Evolutionary conservation across 2,888 invertebrate species (phyloP), one percentile per base, ranked within the genome.

Genomic region (Drosophila anomalata): DNA sequence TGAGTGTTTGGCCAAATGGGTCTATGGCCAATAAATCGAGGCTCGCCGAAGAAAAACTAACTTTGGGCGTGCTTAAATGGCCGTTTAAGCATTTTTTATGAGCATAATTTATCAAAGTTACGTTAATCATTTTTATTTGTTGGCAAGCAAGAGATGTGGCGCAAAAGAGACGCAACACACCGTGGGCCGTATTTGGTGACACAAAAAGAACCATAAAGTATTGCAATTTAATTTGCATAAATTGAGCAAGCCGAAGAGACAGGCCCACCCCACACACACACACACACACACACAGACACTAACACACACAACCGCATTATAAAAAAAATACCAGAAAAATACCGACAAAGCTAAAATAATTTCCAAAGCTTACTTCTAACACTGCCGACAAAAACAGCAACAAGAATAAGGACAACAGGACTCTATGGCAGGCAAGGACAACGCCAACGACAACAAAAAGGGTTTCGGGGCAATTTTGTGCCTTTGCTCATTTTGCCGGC

Each of bases 191-290:
- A 31, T 67, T 48, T 31, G 62, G 79, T 79, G 85, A 81, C 82
- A 81, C 61, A 72, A 70, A 71, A 66, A 63, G 68, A 51, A 62
- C 67, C 63, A 76, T 78, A 82, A 83, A 83, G 85, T 76, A 83
- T 85, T 85, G 86, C 82, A 85, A 83, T 83, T 83, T 83, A 85
- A 85, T 83, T 83, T 83, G 86, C 82, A 83, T 83, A 83, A 83
- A 83, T 83, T 83, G 82, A 76, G 82, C 74, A 59, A 73, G 73
- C 72, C 61, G 63, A 51, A 20, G 51, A 56, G 31, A 26, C 55
- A 54, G 24, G 36, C 8, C 47, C 55, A 33, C 47, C 61, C 47
- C 26, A 33, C 44, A 26, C 26, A 20, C 44, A 17, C 31, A 9
- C 29, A 17, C 60, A 42, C 57, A 57, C 63, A 24, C 36, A 51